Evolutionary conservation across 2,888 invertebrate genomes (phyloP), one percentile per base, ranked within the genome.

Genomic region (Megaustenia siamemsis): DNA sequence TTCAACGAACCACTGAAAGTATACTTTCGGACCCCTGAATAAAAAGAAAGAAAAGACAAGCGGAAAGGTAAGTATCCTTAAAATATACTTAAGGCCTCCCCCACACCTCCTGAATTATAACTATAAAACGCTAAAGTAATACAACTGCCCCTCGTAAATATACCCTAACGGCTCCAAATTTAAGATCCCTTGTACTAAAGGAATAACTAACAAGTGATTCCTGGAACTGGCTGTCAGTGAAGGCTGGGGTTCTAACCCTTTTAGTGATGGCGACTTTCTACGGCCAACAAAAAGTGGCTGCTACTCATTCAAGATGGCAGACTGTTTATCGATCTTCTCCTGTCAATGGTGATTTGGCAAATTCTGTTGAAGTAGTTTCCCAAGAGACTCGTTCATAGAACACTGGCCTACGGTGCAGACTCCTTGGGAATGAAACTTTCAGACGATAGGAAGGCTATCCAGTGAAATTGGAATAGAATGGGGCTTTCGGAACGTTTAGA

Each of bases 281-380:
- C 8, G 35, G 49, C 6, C 45, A 38, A 38, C 63, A 63, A 45
- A 81, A 81, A 56, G 56, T 56, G 53, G 56, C n/a, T 21, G 5
- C 4, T 40, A 24, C 21, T 32, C 49, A 56, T 45, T 71, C 69
- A 81, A 81, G 56, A 71, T 81, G 56, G 81, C 40, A 28, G 81
- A 81, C 71, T 80, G 66, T 69, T 53, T 81, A 81, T 81, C 81
- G 81, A 71, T 81, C 81, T 71, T 49, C 28, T 43, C 81, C 38
- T 81, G 81, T 81, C 81, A 69, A 56, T 28, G 35, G 38, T 53
- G 71, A 45, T 81, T 81, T 81, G 38, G 81, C 71, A 71, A 81
- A 81, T 81, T 81, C 71, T 71, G 81, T 56, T 71, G 45, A 68
- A 81, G 81, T 56, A 56, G 81, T 40, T 8, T 81, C 81, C 71